A percentile compares a stretch with the other conserved stretches of the same genome.
Conservation (phyloP, 2,797 vertebrate species). For the Kryptopterus vitreolus region DNA sequence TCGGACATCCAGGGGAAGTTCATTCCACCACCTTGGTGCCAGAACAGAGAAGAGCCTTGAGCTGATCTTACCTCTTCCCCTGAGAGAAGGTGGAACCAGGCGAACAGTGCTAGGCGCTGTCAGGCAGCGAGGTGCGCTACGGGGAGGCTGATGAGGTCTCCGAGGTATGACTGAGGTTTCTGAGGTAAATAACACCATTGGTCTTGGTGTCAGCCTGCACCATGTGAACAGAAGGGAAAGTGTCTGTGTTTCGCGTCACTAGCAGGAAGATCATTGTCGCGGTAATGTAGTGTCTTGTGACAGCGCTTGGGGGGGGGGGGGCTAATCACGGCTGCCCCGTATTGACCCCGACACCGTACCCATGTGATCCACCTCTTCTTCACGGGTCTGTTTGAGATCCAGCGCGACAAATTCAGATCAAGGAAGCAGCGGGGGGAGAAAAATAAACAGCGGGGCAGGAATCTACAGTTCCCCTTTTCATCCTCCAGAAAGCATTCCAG, state of each 20-base stretch:
- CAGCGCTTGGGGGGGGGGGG: slow-evolving; percentile 5
- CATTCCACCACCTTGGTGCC: too few species aligned
- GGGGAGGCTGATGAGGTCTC: too few species aligned
- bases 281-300: slow-evolving; percentile 30
- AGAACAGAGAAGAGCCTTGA: too few species aligned
- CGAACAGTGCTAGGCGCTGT: too few species aligned
- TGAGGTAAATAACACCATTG: slow-evolving; percentile 27
- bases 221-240: slow-evolving; percentile 31
- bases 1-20: too few species aligned
- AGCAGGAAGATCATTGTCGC: not conserved
- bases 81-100: too few species aligned
- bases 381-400: slow-evolving; percentile 68
- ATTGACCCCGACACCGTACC: slow-evolving; percentile 15
- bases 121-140: too few species aligned
- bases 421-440: slow-evolving; percentile 66
- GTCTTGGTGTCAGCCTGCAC: slow-evolving; percentile 17
- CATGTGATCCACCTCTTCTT: slow-evolving; percentile 64
- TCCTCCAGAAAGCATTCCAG: slow-evolving; percentile 74
- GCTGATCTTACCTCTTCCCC: too few species aligned
- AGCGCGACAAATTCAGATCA: slow-evolving; percentile 74
- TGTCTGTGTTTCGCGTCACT: slow-evolving; percentile 25
- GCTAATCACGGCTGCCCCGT: slow-evolving; percentile 40
- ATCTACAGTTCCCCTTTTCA: slow-evolving; percentile 66
- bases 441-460: slow-evolving; percentile 63
- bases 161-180: too few species aligned